Percentiles rank a stretch among this genome's conserved stretches.
Evolutionary conservation across 2,113 vertebrate genomes (phyloP).

Genomic region (Pachypanchax playfairii): DNA sequence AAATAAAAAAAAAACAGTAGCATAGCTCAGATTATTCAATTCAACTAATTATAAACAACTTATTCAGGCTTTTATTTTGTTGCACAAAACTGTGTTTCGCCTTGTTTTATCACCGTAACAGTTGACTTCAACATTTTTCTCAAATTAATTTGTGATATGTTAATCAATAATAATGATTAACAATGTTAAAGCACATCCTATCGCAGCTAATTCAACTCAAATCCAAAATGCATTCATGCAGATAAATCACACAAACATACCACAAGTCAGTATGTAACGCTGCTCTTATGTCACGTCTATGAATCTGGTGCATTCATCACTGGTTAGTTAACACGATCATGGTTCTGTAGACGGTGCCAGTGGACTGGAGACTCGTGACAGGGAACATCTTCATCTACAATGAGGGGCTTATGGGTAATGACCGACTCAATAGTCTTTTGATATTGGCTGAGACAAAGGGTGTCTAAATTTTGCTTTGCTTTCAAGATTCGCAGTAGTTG

Average conservation of each 20-base stretch:
- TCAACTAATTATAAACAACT: too few relatives aligned
- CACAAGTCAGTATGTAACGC: slow-evolving; percentile 63
- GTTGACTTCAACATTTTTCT: too few relatives aligned
- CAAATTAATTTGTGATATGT: slow-evolving; percentile 6
- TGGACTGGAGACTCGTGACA: slow-evolving; percentile 67
- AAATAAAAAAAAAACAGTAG: too few relatives aligned
- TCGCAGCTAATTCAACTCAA: slow-evolving; percentile 13
- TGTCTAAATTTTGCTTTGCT: slow-evolving; percentile 54
- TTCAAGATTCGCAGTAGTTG: slow-evolving; percentile 55
- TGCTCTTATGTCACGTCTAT: slow-evolving; percentile 54
- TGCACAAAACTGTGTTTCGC: too few relatives aligned
- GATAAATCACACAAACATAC: slow-evolving; percentile 45
- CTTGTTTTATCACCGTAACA: too few relatives aligned
- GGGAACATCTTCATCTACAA: slow-evolving; percentile 60
- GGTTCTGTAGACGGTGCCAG: slow-evolving; percentile 59
- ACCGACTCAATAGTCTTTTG: slow-evolving; percentile 72
- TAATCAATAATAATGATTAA: too few relatives aligned
- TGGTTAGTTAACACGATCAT: slow-evolving; percentile 51
- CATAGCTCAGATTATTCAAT: too few relatives aligned
- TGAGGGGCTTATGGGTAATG: slow-evolving; percentile 65
- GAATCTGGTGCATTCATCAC: slow-evolving; percentile 74
- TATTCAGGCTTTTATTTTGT: too few relatives aligned
- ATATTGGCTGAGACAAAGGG: slow-evolving; percentile 66
- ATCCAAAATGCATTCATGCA: slow-evolving; percentile 23
- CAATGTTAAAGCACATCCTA: not conserved